These are phyloP conservation scores for Tragelaphus imberbis DNA, from an alignment of 2,113 vertebrate species.

Conservation along the genomic window DNA sequence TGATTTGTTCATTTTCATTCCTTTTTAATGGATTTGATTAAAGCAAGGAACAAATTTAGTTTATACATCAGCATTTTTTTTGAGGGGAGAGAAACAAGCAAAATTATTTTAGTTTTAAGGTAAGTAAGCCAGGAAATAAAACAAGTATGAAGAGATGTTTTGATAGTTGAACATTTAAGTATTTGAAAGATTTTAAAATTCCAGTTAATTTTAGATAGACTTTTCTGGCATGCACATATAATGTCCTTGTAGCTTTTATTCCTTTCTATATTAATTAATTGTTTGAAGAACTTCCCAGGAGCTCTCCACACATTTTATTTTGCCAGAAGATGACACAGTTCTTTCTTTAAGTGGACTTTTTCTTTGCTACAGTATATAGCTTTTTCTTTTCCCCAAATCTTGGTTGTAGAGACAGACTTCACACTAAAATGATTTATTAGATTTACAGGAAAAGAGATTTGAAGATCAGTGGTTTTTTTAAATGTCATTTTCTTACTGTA, in stretches of 20 bases:
- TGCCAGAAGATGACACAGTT: not conserved
- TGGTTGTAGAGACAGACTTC: not conserved
- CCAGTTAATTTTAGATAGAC: not conserved
- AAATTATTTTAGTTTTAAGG: conserved; percentile 7
- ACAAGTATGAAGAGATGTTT: not conserved
- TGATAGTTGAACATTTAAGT: not conserved
- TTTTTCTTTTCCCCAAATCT: not conserved
- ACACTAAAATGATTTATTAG: not conserved
- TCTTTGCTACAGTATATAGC: not conserved
- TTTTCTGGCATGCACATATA: not conserved
- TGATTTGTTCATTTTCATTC: not conserved
- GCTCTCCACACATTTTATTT: not conserved
- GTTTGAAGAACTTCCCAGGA: not conserved
- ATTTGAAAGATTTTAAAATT: not conserved
- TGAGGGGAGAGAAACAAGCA: not conserved
- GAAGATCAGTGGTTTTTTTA: not conserved
- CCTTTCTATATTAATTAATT: not conserved
- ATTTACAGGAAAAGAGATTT: not conserved
- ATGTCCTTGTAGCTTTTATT: not conserved
- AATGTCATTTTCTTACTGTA: not conserved
- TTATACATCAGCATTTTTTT: not conserved
- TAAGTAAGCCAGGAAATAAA: conserved; percentile 11
- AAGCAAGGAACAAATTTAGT: not conserved
- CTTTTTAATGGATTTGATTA: not conserved
- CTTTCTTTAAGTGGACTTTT: not conserved